Percentiles rank a stretch among this genome's conserved stretches.
Conservation (phyloP, 2,113 vertebrate species). For the Scytalopus superciliaris region DNA sequence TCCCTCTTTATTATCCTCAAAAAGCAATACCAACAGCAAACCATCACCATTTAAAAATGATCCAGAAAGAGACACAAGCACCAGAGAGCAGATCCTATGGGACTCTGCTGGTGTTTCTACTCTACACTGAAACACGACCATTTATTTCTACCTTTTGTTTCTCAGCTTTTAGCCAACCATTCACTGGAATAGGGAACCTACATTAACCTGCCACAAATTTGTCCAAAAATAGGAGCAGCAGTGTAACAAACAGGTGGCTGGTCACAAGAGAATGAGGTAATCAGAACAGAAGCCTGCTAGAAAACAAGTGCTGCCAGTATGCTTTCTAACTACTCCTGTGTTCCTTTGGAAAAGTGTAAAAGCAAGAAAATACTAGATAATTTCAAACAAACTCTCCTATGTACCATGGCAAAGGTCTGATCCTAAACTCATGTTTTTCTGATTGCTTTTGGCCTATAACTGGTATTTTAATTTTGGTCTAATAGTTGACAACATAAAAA, state of each 20-base stretch:
- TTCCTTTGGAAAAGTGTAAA: background rate
- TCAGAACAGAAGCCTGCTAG: background rate
- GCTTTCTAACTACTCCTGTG: background rate
- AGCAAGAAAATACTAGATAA: background rate
- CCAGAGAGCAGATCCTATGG: background rate
- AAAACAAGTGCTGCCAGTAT: background rate
- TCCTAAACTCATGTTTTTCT: background rate
- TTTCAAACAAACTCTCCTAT: background rate
- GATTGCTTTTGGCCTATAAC: background rate
- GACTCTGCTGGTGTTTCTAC: background rate
- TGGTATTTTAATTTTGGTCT: background rate
- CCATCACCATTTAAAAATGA: background rate
- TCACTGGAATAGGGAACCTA: background rate
- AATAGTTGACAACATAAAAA: background rate
- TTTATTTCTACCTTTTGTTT: background rate
- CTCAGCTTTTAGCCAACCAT: background rate
- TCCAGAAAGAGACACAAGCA: background rate
- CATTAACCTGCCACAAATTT: background rate
- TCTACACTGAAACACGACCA: background rate
- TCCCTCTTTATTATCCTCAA: background rate
- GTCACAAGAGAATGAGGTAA: conserved; percentile 4
- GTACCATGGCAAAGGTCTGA: background rate
- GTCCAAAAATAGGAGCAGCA: background rate
- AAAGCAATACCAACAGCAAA: background rate
- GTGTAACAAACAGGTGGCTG: conserved; percentile 5